Evolutionary conservation across 1,140 invertebrate genomes (phyloP).

Genomic region (Brachystomella parvula): DNA sequence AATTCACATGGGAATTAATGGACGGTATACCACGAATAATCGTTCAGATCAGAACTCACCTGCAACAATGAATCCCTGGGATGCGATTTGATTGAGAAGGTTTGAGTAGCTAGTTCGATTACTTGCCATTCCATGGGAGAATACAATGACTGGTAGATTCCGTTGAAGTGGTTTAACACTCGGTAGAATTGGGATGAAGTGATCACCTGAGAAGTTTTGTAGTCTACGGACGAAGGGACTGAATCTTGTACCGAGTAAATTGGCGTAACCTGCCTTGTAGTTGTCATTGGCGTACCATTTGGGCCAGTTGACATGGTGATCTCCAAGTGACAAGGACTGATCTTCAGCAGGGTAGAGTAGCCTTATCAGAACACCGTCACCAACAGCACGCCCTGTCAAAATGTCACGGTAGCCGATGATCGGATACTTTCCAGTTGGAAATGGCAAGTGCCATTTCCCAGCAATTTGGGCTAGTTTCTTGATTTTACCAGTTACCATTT

Average conservation of each 20-base stretch:
- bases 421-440: not conserved
- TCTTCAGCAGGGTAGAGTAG: not conserved
- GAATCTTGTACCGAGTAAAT: not conserved
- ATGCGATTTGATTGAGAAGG: slow-evolving; percentile 55
- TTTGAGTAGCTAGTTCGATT: slow-evolving; percentile 54
- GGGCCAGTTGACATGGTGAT: not conserved
- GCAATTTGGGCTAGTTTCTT: not conserved
- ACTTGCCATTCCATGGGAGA: slow-evolving; percentile 60
- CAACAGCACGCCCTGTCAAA: not conserved
- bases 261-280: not conserved
- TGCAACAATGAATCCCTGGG: slow-evolving; percentile 58
- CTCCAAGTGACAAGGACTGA: not conserved
- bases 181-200: not conserved
- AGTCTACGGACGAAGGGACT: not conserved
- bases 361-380: not conserved
- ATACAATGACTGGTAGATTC: slow-evolving; percentile 52
- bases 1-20: not conserved
- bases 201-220: not conserved
- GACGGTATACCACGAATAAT: not conserved
- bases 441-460: not conserved
- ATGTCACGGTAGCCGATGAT: not conserved
- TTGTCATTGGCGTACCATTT: not conserved
- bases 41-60: slow-evolving; percentile 40
- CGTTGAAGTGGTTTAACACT: not conserved
- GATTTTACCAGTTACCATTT: not conserved